These are phyloP conservation scores for Glaucomys volans DNA, from an alignment of 2,113 vertebrate genomes.

Conservation along the genomic window DNA sequence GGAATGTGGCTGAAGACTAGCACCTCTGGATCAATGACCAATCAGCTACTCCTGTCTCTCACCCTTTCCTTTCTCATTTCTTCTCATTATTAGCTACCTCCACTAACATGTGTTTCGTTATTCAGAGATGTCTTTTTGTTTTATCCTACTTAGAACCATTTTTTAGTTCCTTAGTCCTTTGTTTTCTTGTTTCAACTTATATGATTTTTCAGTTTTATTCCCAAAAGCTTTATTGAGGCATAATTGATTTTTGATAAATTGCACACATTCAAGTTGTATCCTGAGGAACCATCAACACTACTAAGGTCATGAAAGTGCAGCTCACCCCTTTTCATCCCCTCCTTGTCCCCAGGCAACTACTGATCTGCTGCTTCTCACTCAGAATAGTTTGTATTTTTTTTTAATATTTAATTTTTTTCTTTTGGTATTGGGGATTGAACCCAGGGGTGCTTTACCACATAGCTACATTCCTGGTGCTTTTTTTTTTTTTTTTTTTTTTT, in stretches of 20 bases:
- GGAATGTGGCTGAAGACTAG: no score
- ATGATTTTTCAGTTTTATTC: not conserved
- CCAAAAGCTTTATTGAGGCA: not conserved
- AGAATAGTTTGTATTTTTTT: not conserved
- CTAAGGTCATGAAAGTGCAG: not conserved
- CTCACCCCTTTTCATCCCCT: not conserved
- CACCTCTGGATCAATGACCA: no score
- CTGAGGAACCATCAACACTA: not conserved
- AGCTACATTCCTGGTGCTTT: no score
- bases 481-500: no score
- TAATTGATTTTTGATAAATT: not conserved
- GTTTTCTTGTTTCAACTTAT: not conserved
- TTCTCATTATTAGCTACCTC: no score
- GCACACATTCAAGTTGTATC: not conserved
- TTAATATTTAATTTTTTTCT: no score
- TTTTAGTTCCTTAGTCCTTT: not conserved
- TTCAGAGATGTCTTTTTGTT: not conserved
- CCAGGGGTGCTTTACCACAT: no score
- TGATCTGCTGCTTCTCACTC: not conserved
- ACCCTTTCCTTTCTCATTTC: no score
- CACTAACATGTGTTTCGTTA: not conserved
- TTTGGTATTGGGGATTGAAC: no score
- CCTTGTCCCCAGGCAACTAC: not conserved
- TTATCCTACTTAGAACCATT: not conserved
- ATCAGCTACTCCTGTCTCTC: no score